These are phyloP conservation scores for Columbina picui DNA, from an alignment of 2,113 vertebrate genomes.

Conservation along the genomic window DNA sequence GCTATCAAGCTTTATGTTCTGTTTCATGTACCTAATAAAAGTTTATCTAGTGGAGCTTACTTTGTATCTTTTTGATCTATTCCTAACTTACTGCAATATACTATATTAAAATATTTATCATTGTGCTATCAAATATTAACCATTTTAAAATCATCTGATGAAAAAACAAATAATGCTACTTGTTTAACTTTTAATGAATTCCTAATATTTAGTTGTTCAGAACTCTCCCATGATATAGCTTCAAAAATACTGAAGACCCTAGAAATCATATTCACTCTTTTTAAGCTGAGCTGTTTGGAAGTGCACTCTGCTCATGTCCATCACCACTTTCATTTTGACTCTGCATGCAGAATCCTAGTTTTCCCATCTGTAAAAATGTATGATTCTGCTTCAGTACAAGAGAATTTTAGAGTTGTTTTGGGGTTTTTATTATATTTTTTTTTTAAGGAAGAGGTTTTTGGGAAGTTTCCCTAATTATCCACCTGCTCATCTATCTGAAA, in stretches of 20 bases:
- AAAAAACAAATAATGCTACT: conserved; percentile 74
- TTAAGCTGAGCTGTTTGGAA: neutral
- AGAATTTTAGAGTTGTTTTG: neutral
- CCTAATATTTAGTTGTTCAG: conserved; percentile 48
- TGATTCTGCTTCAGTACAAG: neutral
- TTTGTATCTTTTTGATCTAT: conserved; percentile 75
- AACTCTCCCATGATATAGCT: neutral
- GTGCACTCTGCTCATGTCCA: neutral
- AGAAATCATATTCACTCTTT: neutral
- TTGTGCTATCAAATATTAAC: conserved; percentile 79
- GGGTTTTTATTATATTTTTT: neutral
- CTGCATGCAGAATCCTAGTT: neutral
- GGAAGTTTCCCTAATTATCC: neutral
- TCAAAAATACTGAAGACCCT: neutral
- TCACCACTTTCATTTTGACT: neutral
- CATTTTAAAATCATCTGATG: conserved; percentile 68
- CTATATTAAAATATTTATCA: conserved; percentile 83
- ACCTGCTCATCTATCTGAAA: neutral
- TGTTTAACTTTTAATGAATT: conserved; percentile 73
- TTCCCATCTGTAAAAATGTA: neutral
- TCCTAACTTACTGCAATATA: conserved; percentile 71
- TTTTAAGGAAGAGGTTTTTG: neutral
- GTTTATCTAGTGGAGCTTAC: conserved; percentile 73
- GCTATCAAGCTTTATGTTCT: conserved; percentile 79
- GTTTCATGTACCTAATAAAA: conserved; percentile 77